These are phyloP conservation scores for Acipenser oxyrinchus DNA, from an alignment of 2,797 vertebrate genomes.

Conservation along the genomic window DNA sequence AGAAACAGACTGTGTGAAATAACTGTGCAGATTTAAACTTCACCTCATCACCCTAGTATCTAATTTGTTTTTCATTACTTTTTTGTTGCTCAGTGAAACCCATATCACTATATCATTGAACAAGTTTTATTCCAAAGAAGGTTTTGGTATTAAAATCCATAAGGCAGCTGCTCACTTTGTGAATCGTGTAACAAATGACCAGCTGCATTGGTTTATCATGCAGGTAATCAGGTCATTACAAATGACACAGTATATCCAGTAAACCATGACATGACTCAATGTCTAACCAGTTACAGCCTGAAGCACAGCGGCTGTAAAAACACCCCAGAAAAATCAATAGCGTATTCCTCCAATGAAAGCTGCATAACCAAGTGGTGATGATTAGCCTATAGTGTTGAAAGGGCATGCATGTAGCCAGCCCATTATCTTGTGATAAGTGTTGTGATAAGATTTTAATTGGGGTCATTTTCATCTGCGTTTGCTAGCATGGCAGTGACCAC, in stretches of 20 bases:
- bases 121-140: not conserved
- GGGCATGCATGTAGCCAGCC: conserved; percentile 28
- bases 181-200: conserved; percentile 40
- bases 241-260: conserved; percentile 33
- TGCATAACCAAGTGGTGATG: conserved; percentile 24
- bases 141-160: conserved; percentile 26
- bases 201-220: conserved; percentile 43
- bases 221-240: conserved; percentile 53
- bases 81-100: conserved; percentile 1
- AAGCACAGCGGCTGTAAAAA: conserved; percentile 35
- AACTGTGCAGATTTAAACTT: not conserved
- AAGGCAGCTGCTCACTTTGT: conserved; percentile 28
- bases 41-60: not conserved
- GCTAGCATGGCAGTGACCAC: conserved; percentile 22
- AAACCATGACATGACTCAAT: conserved; percentile 31
- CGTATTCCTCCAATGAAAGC: conserved; percentile 48
- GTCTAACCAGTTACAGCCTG: conserved; percentile 30
- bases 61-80: conserved; percentile 9
- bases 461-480: conserved; percentile 35
- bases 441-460: conserved; percentile 32
- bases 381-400: conserved; percentile 22
- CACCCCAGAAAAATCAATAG: conserved; percentile 44
- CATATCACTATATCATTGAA: not conserved
- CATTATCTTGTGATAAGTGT: conserved; percentile 32
- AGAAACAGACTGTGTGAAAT: not conserved